Evolutionary conservation across 2,888 invertebrate species (phyloP).

Genomic region (Drosophila mettleri): DNA sequence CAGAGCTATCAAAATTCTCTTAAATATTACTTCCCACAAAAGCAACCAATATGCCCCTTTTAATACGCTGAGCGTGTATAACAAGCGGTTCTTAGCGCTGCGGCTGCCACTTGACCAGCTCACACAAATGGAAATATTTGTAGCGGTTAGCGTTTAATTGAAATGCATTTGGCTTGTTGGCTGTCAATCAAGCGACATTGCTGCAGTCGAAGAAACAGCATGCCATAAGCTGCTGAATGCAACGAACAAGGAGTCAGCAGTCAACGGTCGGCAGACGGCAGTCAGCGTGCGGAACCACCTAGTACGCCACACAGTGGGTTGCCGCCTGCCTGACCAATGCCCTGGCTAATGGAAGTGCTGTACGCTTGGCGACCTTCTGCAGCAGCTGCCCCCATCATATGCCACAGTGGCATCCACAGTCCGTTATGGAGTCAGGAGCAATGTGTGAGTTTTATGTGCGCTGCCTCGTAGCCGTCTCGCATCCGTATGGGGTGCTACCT

Average conservation of each 20-base stretch:
- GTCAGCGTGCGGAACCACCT: slow-evolving; percentile 6
- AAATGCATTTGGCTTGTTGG: slow-evolving; percentile 81
- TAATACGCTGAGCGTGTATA: not conserved
- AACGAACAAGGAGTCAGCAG: not conserved
- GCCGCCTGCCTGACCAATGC: slow-evolving; percentile 21
- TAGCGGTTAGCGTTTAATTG: slow-evolving; percentile 82
- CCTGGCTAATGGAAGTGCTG: slow-evolving; percentile 50
- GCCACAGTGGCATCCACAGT: slow-evolving; percentile 9
- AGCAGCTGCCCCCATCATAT: slow-evolving; percentile 14
- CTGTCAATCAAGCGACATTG: slow-evolving; percentile 74
- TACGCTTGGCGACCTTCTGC: slow-evolving; percentile 47
- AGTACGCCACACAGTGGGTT: slow-evolving; percentile 8
- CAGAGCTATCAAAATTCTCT: too few species aligned
- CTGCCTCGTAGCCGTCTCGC: slow-evolving; percentile 1
- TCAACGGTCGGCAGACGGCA: not conserved
- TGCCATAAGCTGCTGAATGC: slow-evolving; percentile 12
- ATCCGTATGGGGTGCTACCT: slow-evolving; percentile 27
- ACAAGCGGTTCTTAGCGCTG: slow-evolving; percentile 18
- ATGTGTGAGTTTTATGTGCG: slow-evolving; percentile 38
- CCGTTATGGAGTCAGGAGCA: slow-evolving; percentile 42
- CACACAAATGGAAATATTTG: slow-evolving; percentile 77
- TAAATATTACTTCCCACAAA: not conserved
- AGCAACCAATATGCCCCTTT: slow-evolving; percentile 6
- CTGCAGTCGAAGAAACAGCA: slow-evolving; percentile 14
- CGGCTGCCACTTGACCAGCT: slow-evolving; percentile 67